These are phyloP conservation scores for Laticauda colubrina DNA, from an alignment of 2,113 vertebrate genomes.

Conservation along the genomic window DNA sequence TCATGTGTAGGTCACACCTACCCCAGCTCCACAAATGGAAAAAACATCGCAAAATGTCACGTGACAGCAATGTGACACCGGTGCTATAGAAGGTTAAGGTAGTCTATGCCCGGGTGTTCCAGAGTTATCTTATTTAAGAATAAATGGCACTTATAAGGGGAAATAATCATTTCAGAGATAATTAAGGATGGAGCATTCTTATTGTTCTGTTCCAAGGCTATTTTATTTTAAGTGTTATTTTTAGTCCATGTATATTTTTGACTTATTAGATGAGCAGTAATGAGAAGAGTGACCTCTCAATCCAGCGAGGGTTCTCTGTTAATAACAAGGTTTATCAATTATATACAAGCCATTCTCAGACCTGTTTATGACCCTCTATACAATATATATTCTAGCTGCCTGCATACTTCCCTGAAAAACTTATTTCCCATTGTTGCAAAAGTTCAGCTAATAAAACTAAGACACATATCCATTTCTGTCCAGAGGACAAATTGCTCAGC, in stretches of 20 bases:
- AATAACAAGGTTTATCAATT: background rate
- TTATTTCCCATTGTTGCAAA: background rate
- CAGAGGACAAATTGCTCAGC: background rate
- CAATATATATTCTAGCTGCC: background rate
- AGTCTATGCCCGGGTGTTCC: background rate
- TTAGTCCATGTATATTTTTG: background rate
- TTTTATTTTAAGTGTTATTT: background rate
- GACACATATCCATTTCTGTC: background rate
- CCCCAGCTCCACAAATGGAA: too few relatives aligned
- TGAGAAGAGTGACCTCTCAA: background rate
- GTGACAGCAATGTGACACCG: too few relatives aligned
- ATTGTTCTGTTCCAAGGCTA: background rate
- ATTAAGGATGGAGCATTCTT: background rate
- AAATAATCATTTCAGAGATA: background rate
- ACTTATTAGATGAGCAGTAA: background rate
- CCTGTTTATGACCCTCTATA: background rate
- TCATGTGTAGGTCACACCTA: too few relatives aligned
- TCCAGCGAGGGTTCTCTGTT: background rate
- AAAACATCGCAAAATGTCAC: too few relatives aligned
- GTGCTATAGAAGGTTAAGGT: background rate
- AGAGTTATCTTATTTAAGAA: background rate
- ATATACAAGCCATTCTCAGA: background rate
- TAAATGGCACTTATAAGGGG: background rate
- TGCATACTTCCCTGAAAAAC: background rate
- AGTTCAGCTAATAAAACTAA: background rate